A percentile compares a stretch with the other conserved stretches of the same genome.
Conservation (phyloP, 1,140 invertebrate species). For the Helicoverpa armigera region DNA sequence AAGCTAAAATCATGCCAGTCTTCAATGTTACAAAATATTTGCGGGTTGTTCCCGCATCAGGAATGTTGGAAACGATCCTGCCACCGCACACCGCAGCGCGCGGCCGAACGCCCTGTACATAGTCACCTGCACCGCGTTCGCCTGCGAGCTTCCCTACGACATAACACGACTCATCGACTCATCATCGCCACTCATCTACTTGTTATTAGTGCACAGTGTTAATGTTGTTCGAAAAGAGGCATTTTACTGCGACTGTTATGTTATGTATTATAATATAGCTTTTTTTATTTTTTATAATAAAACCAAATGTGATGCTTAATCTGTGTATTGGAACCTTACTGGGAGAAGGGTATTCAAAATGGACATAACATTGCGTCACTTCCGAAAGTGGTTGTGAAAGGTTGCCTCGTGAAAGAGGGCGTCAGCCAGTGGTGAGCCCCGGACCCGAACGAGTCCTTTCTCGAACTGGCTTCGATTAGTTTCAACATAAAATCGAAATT, state of each 20-base stretch:
- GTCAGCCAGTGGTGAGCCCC: constrained; percentile 54
- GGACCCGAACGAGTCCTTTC: constrained; percentile 66
- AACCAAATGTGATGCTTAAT: constrained; percentile 77
- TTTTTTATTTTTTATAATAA: constrained; percentile 82
- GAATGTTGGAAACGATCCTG: constrained; percentile 36
- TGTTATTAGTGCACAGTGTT: constrained; percentile 85
- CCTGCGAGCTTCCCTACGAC: constrained; percentile 55
- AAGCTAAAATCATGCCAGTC: constrained; percentile 56
- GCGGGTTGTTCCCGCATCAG: constrained; percentile 7
- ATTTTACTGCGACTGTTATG: constrained; percentile 83
- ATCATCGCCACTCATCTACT: constrained; percentile 76
- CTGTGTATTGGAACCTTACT: constrained; percentile 65
- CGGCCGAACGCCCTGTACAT: constrained; percentile 74
- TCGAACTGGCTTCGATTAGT: constrained; percentile 66
- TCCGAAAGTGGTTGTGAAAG: constrained; percentile 81
- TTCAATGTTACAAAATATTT: background rate
- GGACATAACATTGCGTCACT: constrained; percentile 64
- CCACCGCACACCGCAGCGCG: constrained; percentile 52
- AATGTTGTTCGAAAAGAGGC: constrained; percentile 77
- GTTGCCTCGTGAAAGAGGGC: constrained; percentile 59
- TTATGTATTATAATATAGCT: constrained; percentile 82
- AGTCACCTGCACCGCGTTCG: constrained; percentile 71
- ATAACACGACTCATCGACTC: constrained; percentile 59
- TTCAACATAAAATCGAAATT: constrained; percentile 68
- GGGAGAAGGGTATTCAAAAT: constrained; percentile 56